A percentile compares a stretch with the other conserved stretches of the same genome.
Evolutionary conservation across 2,888 invertebrate genomes (phyloP).

Genomic region (Sphaerophoria taeniata): DNA sequence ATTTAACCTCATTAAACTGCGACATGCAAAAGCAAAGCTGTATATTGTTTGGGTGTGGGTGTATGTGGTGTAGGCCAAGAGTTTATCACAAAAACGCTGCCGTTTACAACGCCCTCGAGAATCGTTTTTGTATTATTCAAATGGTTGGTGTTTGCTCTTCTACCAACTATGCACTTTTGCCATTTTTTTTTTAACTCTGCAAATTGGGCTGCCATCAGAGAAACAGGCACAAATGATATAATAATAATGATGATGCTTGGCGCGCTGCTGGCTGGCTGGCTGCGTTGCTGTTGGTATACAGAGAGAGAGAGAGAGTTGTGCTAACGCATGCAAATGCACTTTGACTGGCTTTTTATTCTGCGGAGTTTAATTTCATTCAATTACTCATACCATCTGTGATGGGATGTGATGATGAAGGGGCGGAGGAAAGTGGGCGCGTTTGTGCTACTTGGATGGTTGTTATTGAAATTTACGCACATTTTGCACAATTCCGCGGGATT

Average conservation of each 20-base stretch:
- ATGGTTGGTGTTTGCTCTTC: too few relatives aligned
- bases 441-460: constrained; percentile 56
- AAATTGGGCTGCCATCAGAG: constrained; percentile 45
- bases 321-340: constrained; percentile 74
- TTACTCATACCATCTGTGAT: constrained; percentile 52
- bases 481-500: constrained; percentile 38
- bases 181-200: too few relatives aligned
- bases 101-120: not conserved
- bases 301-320: constrained; percentile 44
- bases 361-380: constrained; percentile 72
- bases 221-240: constrained; percentile 55
- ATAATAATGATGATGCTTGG: constrained; percentile 31
- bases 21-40: constrained; percentile 25
- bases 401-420: not conserved
- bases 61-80: constrained; percentile 28
- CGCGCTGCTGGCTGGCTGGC: constrained; percentile 55
- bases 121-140: not conserved
- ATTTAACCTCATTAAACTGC: constrained; percentile 69
- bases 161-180: too few relatives aligned
- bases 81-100: constrained; percentile 64
- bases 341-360: constrained; percentile 70
- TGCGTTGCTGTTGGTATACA: constrained; percentile 60
- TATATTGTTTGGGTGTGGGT: constrained; percentile 20
- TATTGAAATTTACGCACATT: constrained; percentile 64
- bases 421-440: too few relatives aligned